A percentile compares a stretch with the other conserved stretches of the same genome.
phyloP scores from a whole-genome alignment of 2,113 vertebrate species.

The Pseudolaguvia tuberculata region DNA sequence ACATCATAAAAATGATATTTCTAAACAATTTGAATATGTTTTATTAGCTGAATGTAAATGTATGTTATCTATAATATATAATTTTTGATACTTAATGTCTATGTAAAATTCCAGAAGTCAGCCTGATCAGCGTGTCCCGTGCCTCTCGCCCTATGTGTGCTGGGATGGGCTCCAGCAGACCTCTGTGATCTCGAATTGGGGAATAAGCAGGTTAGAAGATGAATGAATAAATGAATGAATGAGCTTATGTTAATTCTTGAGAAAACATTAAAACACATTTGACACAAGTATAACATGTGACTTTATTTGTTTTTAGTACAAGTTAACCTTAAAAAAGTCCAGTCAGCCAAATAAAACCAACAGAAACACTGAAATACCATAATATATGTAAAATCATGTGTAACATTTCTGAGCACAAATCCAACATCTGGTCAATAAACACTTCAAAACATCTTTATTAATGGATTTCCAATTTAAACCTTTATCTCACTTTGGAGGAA shows the following conservation, averaged over 20 bases:
- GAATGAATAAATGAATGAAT: too few species aligned
- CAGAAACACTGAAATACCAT: neutral
- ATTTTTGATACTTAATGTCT: too few species aligned
- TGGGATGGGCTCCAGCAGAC: too few species aligned
- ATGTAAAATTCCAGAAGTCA: too few species aligned
- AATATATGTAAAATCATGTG: neutral
- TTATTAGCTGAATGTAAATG: too few species aligned
- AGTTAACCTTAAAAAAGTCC: neutral
- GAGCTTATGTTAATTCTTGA: neutral
- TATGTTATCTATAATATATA: too few species aligned
- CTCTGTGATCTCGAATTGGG: too few species aligned
- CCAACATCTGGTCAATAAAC: neutral
- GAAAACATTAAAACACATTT: neutral
- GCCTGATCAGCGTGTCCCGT: too few species aligned
- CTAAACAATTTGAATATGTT: neutral
- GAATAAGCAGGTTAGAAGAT: too few species aligned
- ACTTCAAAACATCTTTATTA: neutral
- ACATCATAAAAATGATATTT: neutral
- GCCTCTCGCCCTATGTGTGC: too few species aligned
- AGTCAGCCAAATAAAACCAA: neutral
- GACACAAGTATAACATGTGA: neutral
- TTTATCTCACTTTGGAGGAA: neutral
- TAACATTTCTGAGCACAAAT: neutral
- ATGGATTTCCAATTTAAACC: neutral
- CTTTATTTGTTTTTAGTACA: slow-evolving; percentile 9